Evolutionary conservation across 2,113 vertebrate genomes (phyloP), one percentile per base, ranked within the genome.

Genomic region (Platysteira castanea): DNA sequence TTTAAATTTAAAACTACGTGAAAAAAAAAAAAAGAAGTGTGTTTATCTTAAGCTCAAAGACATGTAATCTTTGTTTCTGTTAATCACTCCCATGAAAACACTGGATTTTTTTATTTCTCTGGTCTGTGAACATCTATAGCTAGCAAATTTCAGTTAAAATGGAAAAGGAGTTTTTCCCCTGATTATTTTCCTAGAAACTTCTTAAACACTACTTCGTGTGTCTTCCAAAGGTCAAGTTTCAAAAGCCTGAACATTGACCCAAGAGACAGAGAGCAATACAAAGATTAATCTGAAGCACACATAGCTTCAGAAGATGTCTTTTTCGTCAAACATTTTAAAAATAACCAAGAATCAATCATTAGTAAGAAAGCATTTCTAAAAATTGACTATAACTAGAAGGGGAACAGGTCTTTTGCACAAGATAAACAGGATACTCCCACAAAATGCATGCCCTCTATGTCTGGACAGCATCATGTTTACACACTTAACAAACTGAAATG

Each of bases 141-240:
- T n/a, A 57, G 54, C 47, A 41, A 41, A 56, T 47, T 80, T 81
- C 63, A 67, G 68, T 23, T 21, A 15, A 91, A 95, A 84, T 63
- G 26, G 56, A 84, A 86, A 65, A 69, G 20, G 31, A 89, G 20
- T 13, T 59, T 73, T 71, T 70, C 23, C 14, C 54, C 35, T 77
- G 46, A 65, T 52, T 93, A 61, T 80, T 91, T 87, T 74, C 71
- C 59, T 80, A 50, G n/a, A 53, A 94, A 83, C 35, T 46, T n/a
- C 33, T 67, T 70, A 63, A 74, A 44, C 42, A 17, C 16, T 44
- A 15, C 17, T 44, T 44, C 42, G 8, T 15, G 8, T 73, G 11
- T 83, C 42, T 88, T 83, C n/a, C 23, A 54, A 33, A 69, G 41
- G 33, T 92, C 41, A 63, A 44, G 28, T 42, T 90, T 69, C 78